A percentile compares a stretch with the other conserved stretches of the same genome.
Conservation (phyloP, 2,888 invertebrate genomes). For the Ophion costatus region DNA sequence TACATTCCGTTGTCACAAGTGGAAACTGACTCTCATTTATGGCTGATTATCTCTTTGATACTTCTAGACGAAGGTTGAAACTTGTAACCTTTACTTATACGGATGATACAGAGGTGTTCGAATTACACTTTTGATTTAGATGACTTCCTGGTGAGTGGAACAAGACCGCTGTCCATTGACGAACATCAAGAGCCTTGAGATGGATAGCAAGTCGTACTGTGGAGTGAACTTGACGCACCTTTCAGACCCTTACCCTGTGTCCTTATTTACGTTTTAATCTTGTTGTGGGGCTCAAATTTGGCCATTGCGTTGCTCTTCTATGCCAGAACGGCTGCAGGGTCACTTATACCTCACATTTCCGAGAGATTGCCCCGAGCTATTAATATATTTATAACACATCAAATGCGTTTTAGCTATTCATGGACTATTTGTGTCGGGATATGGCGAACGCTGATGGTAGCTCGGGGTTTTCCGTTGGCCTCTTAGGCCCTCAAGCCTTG, state of each 20-base stretch:
- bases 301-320: not conserved
- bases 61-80: not conserved
- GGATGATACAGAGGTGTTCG: not conserved
- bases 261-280: constrained; percentile 6
- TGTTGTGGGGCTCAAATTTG: not conserved
- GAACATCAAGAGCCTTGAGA: not conserved
- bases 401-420: not conserved
- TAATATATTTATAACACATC: not conserved
- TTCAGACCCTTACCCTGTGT: not conserved
- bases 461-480: not conserved
- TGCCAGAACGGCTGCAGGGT: not conserved
- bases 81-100: not conserved
- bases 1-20: not conserved
- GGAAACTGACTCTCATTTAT: not conserved
- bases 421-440: not conserved
- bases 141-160: not conserved
- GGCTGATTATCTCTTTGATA: not conserved
- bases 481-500: not conserved
- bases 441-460: not conserved
- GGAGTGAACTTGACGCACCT: not conserved
- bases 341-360: not conserved
- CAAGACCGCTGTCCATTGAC: not conserved
- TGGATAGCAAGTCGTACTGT: not conserved
- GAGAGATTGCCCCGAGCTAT: not conserved
- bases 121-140: not conserved